Conservation (phyloP, 2,797 vertebrate genomes). For the Chrysocyon brachyurus region DNA sequence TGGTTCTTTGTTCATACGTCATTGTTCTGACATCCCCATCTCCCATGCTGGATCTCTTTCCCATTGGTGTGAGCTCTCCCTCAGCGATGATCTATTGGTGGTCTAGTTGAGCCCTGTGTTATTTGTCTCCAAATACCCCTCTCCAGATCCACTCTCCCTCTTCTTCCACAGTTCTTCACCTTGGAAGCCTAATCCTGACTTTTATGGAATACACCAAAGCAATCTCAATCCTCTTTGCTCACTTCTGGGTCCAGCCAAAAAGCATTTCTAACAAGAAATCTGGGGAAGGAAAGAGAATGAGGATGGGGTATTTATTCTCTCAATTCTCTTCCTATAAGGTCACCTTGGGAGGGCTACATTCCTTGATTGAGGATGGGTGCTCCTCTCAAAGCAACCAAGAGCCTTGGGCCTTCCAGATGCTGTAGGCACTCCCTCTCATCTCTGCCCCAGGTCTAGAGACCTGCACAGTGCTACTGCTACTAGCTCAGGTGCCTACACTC, state of each 20-base stretch:
- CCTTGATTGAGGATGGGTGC: not conserved
- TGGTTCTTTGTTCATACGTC: not conserved
- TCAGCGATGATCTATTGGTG: not conserved
- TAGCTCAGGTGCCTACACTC: not conserved
- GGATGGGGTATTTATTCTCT: not conserved
- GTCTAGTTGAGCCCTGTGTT: not conserved
- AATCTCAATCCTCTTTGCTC: not conserved
- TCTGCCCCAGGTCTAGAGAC: fast-evolving
- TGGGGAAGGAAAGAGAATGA: not conserved
- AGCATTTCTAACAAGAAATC: not conserved
- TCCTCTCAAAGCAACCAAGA: not conserved
- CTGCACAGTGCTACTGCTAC: fast-evolving
- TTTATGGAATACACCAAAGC: not conserved
- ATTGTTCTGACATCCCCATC: not conserved
- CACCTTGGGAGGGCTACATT: not conserved
- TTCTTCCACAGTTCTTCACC: not conserved
- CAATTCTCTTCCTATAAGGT: not conserved
- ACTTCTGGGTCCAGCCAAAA: not conserved
- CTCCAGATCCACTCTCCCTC: not conserved
- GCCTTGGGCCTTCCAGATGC: not conserved
- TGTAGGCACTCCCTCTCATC: fast-evolving
- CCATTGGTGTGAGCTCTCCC: no score
- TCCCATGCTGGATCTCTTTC: not conserved
- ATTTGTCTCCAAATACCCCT: not conserved
- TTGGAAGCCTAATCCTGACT: not conserved